These are phyloP conservation scores for Oryzias woworae DNA, from an alignment of 2,113 vertebrate species.

Conservation along the genomic window DNA sequence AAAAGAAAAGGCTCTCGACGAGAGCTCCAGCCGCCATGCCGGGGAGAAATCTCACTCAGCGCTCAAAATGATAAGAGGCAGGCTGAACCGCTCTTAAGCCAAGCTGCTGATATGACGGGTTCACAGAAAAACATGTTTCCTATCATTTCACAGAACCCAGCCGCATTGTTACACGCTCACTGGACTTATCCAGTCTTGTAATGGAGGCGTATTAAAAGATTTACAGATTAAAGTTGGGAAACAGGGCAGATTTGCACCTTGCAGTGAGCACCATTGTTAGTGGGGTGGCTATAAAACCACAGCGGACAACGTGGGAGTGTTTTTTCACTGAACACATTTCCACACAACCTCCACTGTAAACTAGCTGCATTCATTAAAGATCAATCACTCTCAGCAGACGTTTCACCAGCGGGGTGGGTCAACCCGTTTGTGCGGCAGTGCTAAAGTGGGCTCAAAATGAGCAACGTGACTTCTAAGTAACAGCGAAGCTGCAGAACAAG, in stretches of 20 bases:
- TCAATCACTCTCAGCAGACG: slow-evolving; percentile 14
- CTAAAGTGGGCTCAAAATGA: slow-evolving; percentile 4
- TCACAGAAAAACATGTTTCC: neutral
- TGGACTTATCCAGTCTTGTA: neutral
- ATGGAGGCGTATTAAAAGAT: neutral
- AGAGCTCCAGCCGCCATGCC: slow-evolving; percentile 13
- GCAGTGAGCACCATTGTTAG: neutral
- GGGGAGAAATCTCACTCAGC: slow-evolving; percentile 21
- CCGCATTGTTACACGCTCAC: slow-evolving; percentile 6
- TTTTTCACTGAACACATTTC: slow-evolving; percentile 4
- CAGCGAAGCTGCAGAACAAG: slow-evolving; percentile 33
- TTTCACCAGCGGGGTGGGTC: slow-evolving; percentile 13
- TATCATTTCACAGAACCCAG: too few relatives aligned
- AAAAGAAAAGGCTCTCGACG: slow-evolving; percentile 24
- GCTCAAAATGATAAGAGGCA: neutral
- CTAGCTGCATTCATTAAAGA: slow-evolving; percentile 13
- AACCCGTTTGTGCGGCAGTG: neutral
- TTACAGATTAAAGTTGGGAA: neutral
- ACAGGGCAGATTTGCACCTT: neutral
- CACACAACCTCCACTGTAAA: neutral
- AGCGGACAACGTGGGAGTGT: slow-evolving; percentile 7
- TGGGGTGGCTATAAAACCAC: neutral
- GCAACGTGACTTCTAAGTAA: slow-evolving; percentile 3
- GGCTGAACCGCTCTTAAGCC: slow-evolving; percentile 17
- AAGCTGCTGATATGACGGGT: slow-evolving; percentile 9